Percentiles rank a stretch among this genome's conserved stretches.
Conservation (phyloP, 1,140 invertebrate species). For the Zaprionus camerounensis region DNA sequence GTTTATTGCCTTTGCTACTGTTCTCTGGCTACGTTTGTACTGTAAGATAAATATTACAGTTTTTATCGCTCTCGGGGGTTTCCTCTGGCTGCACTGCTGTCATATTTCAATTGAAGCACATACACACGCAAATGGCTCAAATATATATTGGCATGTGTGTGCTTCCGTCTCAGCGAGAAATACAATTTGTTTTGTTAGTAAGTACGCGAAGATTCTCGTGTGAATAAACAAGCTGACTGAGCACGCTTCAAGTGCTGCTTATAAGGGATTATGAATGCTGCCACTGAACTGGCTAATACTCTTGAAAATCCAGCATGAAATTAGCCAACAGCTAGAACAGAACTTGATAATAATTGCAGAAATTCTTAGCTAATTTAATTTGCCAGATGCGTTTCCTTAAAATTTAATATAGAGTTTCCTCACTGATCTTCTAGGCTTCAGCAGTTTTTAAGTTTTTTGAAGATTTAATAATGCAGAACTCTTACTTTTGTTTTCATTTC, state of each 20-base stretch:
- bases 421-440: background rate
- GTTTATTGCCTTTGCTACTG: conserved; percentile 70
- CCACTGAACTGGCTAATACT: background rate
- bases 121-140: conserved; percentile 40
- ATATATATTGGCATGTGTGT: conserved; percentile 20
- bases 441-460: background rate
- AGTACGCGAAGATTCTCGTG: background rate
- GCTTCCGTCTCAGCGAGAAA: conserved; percentile 1
- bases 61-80: conserved; percentile 58
- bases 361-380: background rate
- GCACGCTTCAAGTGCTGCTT: background rate
- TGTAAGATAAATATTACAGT: conserved; percentile 44
- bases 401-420: background rate
- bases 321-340: background rate
- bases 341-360: background rate
- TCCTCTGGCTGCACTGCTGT: conserved; percentile 36
- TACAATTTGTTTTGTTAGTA: background rate
- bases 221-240: background rate
- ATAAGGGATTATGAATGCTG: background rate
- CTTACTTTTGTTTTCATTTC: too few relatives aligned
- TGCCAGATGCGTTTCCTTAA: background rate
- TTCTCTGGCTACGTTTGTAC: conserved; percentile 12
- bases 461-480: too few relatives aligned
- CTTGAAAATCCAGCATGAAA: background rate
- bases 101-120: conserved; percentile 65